Conservation (phyloP, 1,140 invertebrate genomes). For the Euwallacea similis region DNA sequence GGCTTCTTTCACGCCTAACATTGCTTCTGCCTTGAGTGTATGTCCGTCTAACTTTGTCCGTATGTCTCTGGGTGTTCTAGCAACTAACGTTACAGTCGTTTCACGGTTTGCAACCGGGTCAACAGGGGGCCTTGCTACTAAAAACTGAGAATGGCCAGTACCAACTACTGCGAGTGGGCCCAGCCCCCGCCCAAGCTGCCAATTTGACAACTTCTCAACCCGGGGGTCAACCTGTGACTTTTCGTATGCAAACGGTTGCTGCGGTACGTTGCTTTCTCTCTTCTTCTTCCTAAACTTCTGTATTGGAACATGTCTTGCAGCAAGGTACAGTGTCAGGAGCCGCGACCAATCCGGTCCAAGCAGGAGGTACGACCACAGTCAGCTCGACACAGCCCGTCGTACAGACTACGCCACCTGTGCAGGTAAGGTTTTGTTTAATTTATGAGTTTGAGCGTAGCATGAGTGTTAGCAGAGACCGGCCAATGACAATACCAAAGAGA, state of each 20-base stretch:
- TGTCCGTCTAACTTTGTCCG: conserved; percentile 40
- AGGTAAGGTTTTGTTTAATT: conserved; percentile 28
- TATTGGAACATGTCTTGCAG: conserved; percentile 11
- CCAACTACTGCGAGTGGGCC: conserved; percentile 85
- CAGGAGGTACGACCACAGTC: conserved; percentile 46
- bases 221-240: conserved; percentile 53
- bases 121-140: conserved; percentile 82
- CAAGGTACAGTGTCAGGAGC: conserved; percentile 39
- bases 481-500: conserved; percentile 91
- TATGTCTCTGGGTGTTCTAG: conserved; percentile 47
- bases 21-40: neutral
- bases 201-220: conserved; percentile 62
- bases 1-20: neutral
- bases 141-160: conserved; percentile 95
- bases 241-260: conserved; percentile 61
- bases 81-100: conserved; percentile 82
- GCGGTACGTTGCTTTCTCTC: conserved; percentile 55
- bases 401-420: conserved; percentile 36
- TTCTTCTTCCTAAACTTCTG: conserved; percentile 3
- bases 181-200: conserved; percentile 64
- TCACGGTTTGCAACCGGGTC: conserved; percentile 78
- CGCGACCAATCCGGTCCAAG: conserved; percentile 61
- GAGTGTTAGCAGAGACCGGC: conserved; percentile 46
- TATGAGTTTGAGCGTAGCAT: conserved; percentile 10
- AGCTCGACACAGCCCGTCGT: conserved; percentile 40